These are phyloP conservation scores for Noctua comes DNA, from an alignment of 2,888 invertebrate species.

Conservation along the genomic window DNA sequence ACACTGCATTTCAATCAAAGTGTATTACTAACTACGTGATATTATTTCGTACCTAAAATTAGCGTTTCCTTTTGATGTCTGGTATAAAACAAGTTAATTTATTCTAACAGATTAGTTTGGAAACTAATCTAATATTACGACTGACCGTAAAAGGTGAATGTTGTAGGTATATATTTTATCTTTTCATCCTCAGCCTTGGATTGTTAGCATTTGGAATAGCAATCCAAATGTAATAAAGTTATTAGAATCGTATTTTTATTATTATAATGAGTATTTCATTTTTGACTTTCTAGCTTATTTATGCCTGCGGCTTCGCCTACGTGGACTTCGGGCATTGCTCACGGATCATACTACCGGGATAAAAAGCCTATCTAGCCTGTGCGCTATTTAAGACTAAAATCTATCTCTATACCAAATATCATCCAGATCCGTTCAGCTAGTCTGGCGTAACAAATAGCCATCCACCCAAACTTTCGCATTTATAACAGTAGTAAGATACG, in stretches of 20 bases:
- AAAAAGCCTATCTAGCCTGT: too few relatives aligned
- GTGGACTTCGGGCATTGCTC: not conserved
- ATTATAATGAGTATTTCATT: not conserved
- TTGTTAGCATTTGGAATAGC: constrained; percentile 6
- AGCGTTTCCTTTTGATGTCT: constrained; percentile 2
- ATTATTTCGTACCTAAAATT: constrained; percentile 21
- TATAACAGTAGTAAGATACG: not conserved
- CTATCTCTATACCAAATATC: too few relatives aligned
- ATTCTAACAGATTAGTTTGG: constrained; percentile 24
- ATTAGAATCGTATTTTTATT: not conserved
- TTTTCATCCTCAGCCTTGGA: constrained; percentile 1
- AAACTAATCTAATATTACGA: constrained; percentile 47
- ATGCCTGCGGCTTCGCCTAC: not conserved
- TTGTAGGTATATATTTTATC: constrained; percentile 16
- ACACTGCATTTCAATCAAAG: not conserved
- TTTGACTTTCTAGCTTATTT: not conserved
- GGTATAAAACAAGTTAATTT: constrained; percentile 30
- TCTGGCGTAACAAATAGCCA: not conserved
- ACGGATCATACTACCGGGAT: not conserved
- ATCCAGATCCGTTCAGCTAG: too few relatives aligned
- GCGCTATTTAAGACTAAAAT: too few relatives aligned
- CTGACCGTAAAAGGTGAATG: constrained; percentile 14
- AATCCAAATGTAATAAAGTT: not conserved
- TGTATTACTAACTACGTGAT: not conserved
- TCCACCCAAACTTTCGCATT: not conserved